Conservation (phyloP, 2,888 invertebrate genomes). For the Cephus runcator region DNA sequence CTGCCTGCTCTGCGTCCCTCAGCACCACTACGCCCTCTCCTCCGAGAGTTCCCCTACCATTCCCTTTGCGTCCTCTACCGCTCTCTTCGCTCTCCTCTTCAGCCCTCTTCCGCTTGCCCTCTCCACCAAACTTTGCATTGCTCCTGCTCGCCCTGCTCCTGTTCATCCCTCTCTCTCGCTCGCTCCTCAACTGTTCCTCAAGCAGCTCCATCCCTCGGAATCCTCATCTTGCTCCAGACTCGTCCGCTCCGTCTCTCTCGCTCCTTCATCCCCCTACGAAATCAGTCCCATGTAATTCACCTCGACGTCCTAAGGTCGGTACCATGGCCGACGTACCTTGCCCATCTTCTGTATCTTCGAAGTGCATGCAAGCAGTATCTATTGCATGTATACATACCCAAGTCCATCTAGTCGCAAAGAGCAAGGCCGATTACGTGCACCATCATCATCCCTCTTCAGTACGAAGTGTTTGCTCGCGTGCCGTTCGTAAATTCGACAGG, state of each 20-base stretch:
- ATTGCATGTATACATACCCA: background rate
- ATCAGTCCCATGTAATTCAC: constrained; percentile 25
- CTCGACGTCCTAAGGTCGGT: background rate
- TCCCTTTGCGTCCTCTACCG: constrained; percentile 8
- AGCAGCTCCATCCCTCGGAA: constrained; percentile 5
- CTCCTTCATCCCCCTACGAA: constrained; percentile 23
- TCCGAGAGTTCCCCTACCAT: constrained; percentile 8
- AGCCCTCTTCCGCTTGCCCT: background rate
- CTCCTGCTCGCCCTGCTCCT: background rate
- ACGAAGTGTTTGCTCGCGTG: background rate
- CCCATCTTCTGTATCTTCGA: background rate
- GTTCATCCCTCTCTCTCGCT: background rate
- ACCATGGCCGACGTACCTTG: background rate
- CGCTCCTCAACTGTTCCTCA: constrained; percentile 9
- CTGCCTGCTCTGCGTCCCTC: constrained; percentile 1
- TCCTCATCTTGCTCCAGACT: background rate
- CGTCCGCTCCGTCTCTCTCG: constrained; percentile 1
- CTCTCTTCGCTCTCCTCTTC: background rate
- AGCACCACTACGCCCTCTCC: background rate
- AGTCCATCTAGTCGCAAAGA: background rate
- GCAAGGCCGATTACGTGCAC: background rate
- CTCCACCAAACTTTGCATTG: constrained; percentile 10
- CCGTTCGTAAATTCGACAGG: background rate
- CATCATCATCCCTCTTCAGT: background rate
- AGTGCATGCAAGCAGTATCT: background rate